Evolutionary conservation across 2,113 vertebrate genomes (phyloP), one percentile per base, ranked within the genome.

Genomic region (Sceloporus tristichus): DNA sequence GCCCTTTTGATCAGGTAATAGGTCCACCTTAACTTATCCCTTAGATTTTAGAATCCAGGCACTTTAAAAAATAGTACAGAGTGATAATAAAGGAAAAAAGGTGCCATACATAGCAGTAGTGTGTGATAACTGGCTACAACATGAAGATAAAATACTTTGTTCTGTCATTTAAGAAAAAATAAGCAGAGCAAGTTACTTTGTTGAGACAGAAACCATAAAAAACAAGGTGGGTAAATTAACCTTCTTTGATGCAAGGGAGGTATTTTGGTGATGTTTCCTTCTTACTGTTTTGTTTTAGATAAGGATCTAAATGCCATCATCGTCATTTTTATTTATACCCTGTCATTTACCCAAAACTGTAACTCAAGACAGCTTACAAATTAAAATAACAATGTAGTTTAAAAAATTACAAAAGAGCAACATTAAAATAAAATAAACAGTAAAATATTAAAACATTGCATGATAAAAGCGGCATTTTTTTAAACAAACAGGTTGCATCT

Each of bases 81-180:
- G 2, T 40, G 54, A 3, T 62, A 29, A 42, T 3, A 59, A 23
- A 10, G 19, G 85, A 40, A 4, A 9, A 48, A 78, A n/a, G 1
- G 25, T 48, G 48, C 48, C 48, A 48, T 21, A 88, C n/a, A 48
- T 71, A 84, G 19, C 66, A 6, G 5, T 10, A 8, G 29, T 19
- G 13, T 19, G 4, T 65, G 14, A 9, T 84, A 23, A 81, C 73
- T 84, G 0, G 40, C 19, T 56, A 56, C 65, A 53, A 5, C 14
- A 19, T 38, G 53, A 79, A 68, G 25, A n/a, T 85, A 29, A 5
- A n/a, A 38, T 5, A 29, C 2, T 18, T n/a, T 0, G 3, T 34
- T 18, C 16, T 40, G 13, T 27, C 0, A 0, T 53, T 53, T n/a
- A 59, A 59, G 10, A 59, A 16, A 13, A 59, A 59, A 59, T 11